phyloP scores from a whole-genome alignment of 2,113 vertebrate species.

The Heteronetta atricapilla region DNA sequence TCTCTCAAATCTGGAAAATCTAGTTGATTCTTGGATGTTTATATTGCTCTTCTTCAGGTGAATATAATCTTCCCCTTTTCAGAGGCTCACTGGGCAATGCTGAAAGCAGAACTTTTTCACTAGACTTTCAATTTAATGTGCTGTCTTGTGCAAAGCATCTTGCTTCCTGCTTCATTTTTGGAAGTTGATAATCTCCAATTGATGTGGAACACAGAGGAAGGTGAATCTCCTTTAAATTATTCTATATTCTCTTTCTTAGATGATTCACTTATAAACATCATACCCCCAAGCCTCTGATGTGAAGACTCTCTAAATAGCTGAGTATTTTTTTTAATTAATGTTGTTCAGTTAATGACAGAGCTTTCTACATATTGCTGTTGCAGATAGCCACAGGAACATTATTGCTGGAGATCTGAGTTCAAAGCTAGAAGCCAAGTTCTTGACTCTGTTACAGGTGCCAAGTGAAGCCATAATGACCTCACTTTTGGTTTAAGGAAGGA shows the following conservation, averaged over 20 bases:
- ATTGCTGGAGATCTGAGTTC: not conserved
- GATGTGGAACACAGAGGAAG: not conserved
- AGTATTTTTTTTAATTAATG: accelerated
- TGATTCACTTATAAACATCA: not conserved
- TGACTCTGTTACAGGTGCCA: not conserved
- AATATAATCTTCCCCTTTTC: not conserved
- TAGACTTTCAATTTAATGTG: not conserved
- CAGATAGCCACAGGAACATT: not conserved
- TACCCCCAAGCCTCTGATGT: not conserved
- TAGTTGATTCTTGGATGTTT: not conserved
- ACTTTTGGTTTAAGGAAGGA: not conserved
- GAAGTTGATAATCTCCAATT: not conserved
- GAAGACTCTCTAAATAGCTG: not conserved
- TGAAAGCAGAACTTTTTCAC: not conserved
- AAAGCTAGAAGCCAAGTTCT: not conserved
- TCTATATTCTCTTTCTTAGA: not conserved
- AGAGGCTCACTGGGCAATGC: not conserved
- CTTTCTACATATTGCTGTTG: not conserved
- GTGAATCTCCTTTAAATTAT: not conserved
- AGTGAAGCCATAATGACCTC: not conserved
- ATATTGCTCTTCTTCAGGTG: not conserved
- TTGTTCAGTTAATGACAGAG: not conserved
- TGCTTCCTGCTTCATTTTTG: not conserved
- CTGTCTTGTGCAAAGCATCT: not conserved
- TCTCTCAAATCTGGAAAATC: not conserved